Percentiles rank a stretch among this genome's conserved stretches.
These are phyloP conservation scores for Pempheris klunzingeri DNA, from an alignment of 2,797 vertebrate genomes.

Conservation along the genomic window DNA sequence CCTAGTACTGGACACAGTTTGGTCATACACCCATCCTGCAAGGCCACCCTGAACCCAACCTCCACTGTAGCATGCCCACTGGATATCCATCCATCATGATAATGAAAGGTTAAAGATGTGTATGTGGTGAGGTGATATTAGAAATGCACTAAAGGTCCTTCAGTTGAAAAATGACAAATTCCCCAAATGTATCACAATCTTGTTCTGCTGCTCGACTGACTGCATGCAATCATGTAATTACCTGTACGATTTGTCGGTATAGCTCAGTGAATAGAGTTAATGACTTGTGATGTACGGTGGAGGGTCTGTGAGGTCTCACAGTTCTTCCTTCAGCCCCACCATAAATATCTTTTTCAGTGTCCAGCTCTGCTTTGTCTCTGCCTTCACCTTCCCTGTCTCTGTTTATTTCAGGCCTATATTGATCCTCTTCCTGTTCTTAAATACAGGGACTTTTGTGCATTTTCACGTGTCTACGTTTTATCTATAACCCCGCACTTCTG, in stretches of 20 bases:
- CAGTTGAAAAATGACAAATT: conserved; percentile 70
- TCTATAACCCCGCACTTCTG: conserved; percentile 8
- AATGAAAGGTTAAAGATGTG: conserved; percentile 40
- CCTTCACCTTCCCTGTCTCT: conserved; percentile 3
- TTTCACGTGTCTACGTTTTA: conserved; percentile 20
- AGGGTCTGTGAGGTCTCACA: too few species aligned
- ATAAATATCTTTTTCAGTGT: conserved; percentile 8
- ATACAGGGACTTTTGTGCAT: not conserved
- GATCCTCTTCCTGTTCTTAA: not conserved
- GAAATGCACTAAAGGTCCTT: conserved; percentile 64
- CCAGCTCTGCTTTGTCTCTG: conserved; percentile 19
- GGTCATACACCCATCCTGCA: not conserved
- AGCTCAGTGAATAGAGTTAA: conserved; percentile 53
- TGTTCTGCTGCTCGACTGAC: conserved; percentile 49
- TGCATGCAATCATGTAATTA: conserved; percentile 63
- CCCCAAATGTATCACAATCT: conserved; percentile 61
- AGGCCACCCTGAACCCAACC: not conserved
- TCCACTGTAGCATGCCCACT: conserved; percentile 35
- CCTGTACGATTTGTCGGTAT: conserved; percentile 57
- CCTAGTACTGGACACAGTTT: not conserved
- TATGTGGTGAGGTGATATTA: conserved; percentile 50
- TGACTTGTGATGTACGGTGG: conserved; percentile 47
- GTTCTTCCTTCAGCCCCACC: not conserved
- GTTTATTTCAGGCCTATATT: conserved; percentile 15
- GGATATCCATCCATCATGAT: conserved; percentile 56